These are phyloP conservation scores for Diarsia dahlii DNA, from an alignment of 2,888 invertebrate genomes.

Conservation along the genomic window DNA sequence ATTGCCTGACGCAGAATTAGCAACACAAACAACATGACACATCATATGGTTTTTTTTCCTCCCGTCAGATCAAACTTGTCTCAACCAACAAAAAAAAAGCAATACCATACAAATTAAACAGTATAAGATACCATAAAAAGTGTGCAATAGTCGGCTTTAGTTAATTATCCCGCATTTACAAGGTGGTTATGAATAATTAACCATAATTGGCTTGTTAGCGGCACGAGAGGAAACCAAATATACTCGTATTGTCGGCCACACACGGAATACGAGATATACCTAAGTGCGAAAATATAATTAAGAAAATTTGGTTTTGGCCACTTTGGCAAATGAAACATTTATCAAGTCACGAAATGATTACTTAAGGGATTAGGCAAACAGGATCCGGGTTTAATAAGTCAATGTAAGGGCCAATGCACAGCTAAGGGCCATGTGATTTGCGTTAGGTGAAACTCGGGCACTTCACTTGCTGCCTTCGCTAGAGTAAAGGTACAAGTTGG, in stretches of 20 bases:
- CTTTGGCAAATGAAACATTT: constrained; percentile 9
- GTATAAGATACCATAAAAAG: constrained; percentile 36
- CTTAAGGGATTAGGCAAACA: not conserved
- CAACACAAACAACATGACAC: not conserved
- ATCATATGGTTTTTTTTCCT: not conserved
- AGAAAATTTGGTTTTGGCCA: constrained; percentile 18
- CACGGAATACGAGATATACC: constrained; percentile 20
- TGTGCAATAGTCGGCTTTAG: constrained; percentile 35
- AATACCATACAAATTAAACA: constrained; percentile 35
- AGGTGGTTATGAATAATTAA: constrained; percentile 67
- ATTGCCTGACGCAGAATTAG: not conserved
- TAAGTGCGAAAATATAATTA: constrained; percentile 20
- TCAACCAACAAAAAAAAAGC: constrained; percentile 20
- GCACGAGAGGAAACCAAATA: constrained; percentile 62
- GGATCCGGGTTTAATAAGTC: not conserved
- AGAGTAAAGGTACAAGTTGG: no score
- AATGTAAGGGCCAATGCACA: not conserved
- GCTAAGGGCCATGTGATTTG: not conserved
- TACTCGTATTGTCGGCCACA: constrained; percentile 29
- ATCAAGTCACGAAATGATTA: not conserved
- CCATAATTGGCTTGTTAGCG: constrained; percentile 66
- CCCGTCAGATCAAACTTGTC: not conserved
- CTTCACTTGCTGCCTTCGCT: no score
- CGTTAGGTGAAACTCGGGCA: no score
- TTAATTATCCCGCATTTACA: constrained; percentile 65